phyloP scores from a whole-genome alignment of 1,140 invertebrate genomes.

The Psilanteris sp. region DNA sequence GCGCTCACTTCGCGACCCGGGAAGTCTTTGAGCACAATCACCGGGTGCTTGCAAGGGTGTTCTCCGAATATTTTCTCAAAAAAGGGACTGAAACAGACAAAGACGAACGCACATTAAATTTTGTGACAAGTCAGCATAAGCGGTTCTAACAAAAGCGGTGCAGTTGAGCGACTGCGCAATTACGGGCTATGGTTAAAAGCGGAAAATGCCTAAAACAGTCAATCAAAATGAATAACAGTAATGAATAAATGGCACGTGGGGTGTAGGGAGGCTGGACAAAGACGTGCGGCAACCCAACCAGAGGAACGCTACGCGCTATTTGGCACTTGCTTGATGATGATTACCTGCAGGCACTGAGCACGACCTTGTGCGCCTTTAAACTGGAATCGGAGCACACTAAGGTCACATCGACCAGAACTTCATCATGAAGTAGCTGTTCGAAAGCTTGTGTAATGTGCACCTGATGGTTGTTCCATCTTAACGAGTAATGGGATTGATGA shows the following conservation, averaged over 20 bases:
- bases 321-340: too few relatives aligned
- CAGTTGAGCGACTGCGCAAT: too few relatives aligned
- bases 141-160: too few relatives aligned
- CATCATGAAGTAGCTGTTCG: constrained; percentile 90
- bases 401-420: constrained; percentile 92
- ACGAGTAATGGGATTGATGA: constrained; percentile 89
- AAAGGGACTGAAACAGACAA: constrained; percentile 85
- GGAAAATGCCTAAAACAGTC: too few relatives aligned
- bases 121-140: too few relatives aligned
- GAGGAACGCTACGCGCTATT: too few relatives aligned
- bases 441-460: constrained; percentile 91
- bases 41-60: constrained; percentile 95
- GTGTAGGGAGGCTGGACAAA: too few relatives aligned
- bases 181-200: too few relatives aligned
- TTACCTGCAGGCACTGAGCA: constrained; percentile 90
- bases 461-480: constrained; percentile 96
- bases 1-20: constrained; percentile 91
- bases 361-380: constrained; percentile 92
- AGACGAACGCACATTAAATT: too few relatives aligned
- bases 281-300: too few relatives aligned
- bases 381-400: constrained; percentile 91
- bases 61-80: constrained; percentile 93
- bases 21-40: constrained; percentile 94
- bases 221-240: too few relatives aligned
- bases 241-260: too few relatives aligned